Conservation (phyloP, 2,888 invertebrate genomes). For the Onthophagus sagittarius region DNA sequence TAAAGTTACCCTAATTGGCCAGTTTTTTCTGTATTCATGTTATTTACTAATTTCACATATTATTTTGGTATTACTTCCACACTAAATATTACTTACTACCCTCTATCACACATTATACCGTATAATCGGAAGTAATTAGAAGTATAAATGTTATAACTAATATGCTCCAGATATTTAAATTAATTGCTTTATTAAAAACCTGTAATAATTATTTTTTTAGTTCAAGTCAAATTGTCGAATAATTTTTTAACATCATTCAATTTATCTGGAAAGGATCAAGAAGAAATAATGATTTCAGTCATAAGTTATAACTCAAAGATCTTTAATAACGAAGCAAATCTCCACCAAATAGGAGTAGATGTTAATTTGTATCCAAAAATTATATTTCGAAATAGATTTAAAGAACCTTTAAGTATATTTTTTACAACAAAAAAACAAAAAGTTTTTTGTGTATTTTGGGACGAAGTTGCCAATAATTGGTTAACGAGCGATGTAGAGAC, state of each 20-base stretch:
- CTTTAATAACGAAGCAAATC: neutral
- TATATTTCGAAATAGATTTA: neutral
- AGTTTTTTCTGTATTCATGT: too few relatives aligned
- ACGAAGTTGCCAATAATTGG: neutral
- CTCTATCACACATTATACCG: too few relatives aligned
- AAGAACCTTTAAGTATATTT: neutral
- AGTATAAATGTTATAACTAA: too few relatives aligned
- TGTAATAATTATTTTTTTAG: neutral
- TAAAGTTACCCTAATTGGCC: too few relatives aligned
- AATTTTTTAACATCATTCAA: neutral
- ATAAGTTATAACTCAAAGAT: neutral
- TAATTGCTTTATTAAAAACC: too few relatives aligned
- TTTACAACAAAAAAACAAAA: neutral
- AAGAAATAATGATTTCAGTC: neutral
- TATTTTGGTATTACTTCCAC: too few relatives aligned
- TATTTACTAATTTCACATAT: too few relatives aligned
- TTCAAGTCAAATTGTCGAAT: neutral
- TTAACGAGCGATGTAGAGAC: neutral
- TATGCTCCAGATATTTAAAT: too few relatives aligned
- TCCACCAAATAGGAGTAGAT: neutral
- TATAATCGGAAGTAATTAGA: too few relatives aligned
- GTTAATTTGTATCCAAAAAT: neutral
- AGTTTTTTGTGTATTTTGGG: neutral
- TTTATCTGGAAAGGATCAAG: neutral
- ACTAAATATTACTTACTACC: too few relatives aligned